Evolutionary conservation across 1,140 invertebrate species (phyloP).

Genomic region (Atopsyche davidsoni): DNA sequence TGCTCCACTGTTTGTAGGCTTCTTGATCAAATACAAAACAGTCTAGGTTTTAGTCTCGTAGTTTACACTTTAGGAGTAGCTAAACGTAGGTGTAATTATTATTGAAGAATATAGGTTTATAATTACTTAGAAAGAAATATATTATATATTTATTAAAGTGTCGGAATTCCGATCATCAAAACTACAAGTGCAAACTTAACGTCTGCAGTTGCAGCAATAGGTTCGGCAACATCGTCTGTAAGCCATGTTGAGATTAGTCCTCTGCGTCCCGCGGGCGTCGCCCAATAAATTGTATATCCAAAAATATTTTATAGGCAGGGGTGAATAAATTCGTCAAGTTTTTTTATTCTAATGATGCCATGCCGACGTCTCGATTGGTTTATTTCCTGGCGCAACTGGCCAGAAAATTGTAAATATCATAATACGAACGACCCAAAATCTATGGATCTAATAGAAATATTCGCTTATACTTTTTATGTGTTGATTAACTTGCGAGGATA

Average conservation of each 20-base stretch:
- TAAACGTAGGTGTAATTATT: conserved; percentile 30
- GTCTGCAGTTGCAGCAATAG: conserved; percentile 21
- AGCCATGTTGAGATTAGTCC: conserved; percentile 17
- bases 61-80: conserved; percentile 30
- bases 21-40: conserved; percentile 23
- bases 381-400: conserved; percentile 1
- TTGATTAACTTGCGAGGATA: conserved; percentile 17
- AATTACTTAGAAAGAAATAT: conserved; percentile 29
- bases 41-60: conserved; percentile 28
- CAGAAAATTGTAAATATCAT: conserved; percentile 18
- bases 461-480: conserved; percentile 19
- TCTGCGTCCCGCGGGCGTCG: conserved; percentile 7
- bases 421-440: conserved; percentile 3
- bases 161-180: conserved; percentile 29
- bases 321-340: background rate
- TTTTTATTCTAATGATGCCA: background rate
- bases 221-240: conserved; percentile 22
- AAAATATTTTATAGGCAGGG: conserved; percentile 12
- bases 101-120: conserved; percentile 30
- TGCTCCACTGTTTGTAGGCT: conserved; percentile 13
- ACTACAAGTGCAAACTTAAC: conserved; percentile 25
- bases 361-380: conserved; percentile 1
- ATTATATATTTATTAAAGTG: conserved; percentile 31
- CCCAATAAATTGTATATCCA: conserved; percentile 12
- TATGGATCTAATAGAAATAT: background rate